phyloP scores from a whole-genome alignment of 2,113 vertebrate genomes.

The Leiothrix lutea region DNA sequence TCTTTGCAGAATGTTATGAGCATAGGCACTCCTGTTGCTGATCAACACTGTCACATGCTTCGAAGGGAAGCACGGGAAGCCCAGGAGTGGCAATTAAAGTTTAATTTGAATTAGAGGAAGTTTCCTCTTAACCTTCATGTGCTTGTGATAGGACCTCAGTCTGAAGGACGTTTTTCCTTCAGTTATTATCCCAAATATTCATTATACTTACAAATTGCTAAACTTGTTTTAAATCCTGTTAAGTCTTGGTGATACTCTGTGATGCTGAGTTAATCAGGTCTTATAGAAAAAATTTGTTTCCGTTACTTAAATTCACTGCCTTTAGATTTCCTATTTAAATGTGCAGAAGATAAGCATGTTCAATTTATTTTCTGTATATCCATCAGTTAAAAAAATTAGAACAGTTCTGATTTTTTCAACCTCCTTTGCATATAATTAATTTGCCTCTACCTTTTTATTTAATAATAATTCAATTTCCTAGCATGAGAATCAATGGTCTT shows the following conservation, averaged over 20 bases:
- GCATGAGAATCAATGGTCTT: background rate
- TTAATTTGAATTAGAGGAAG: slow-evolving; percentile 11
- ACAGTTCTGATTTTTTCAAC: background rate
- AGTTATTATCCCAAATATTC: background rate
- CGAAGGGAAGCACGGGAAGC: background rate
- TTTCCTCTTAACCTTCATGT: slow-evolving; percentile 37
- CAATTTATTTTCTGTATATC: background rate
- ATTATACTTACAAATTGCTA: background rate
- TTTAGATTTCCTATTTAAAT: background rate
- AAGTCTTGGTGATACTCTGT: background rate
- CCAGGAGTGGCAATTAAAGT: slow-evolving; percentile 9
- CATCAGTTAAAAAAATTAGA: background rate
- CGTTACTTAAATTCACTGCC: background rate
- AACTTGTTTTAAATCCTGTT: background rate
- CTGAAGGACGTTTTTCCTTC: background rate
- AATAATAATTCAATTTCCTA: background rate
- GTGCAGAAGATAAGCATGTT: background rate
- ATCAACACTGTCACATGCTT: background rate
- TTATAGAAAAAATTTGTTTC: background rate
- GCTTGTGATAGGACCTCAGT: background rate
- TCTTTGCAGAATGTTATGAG: background rate
- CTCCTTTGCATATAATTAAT: background rate
- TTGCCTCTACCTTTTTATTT: slow-evolving; percentile 1
- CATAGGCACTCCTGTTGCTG: background rate
- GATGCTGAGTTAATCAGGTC: background rate